Base-by-base conservation (phyloP, 2,113 vertebrate species). In the Saguinus midas region DNA sequence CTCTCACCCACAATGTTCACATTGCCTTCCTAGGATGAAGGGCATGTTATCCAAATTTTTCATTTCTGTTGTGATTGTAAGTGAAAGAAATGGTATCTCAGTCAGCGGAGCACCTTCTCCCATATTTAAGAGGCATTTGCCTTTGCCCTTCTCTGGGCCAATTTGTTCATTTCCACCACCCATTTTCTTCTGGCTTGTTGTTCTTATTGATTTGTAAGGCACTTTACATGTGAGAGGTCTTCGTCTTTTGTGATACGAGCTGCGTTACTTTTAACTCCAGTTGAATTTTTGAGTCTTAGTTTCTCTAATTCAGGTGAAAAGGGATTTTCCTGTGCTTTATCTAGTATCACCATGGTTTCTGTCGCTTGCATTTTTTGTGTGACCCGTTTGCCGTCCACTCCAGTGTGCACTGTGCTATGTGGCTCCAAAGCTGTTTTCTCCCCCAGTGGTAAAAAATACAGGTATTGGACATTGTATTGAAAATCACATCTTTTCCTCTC, bases 21-120 rank as follows among this genome's bases (percentile, higher is more conserved):
- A 16, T 9, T 13, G 16, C 37, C 66, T 75, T 70, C 75, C 76
- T 55, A 37, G 25, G 1, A 37, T 37, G 0, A 45, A 18, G 76
- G 43, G 23, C 8, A 1, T 12, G 18, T 17, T 14, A 20, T 64
- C 29, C 76, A 9, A 18, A 3, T 18, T n/a, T 48, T 29, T 32
- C 32, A 18, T 40, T 37, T 32, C 0, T 29, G 40, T 25, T 1
- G 8, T 2, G 58, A 37, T 57, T 3, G 0, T 40, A 6, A 25
- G 50, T 52, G 17, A 20, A 79, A 35, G 27, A 64, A 64, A 29
- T 1, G 2, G 4, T 16, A 45, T 57, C 16, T 76, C 45, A 43
- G 23, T 21, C n/a, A 40, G 1, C 5, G 6, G 17, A 78, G 29
- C 10, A 1, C 55, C 50, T 40, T 40, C 64, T 70, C 40, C 0